A percentile compares a stretch with the other conserved stretches of the same genome.
Conservation (phyloP, 2,888 invertebrate genomes). For the Hypomecis punctinalis region DNA sequence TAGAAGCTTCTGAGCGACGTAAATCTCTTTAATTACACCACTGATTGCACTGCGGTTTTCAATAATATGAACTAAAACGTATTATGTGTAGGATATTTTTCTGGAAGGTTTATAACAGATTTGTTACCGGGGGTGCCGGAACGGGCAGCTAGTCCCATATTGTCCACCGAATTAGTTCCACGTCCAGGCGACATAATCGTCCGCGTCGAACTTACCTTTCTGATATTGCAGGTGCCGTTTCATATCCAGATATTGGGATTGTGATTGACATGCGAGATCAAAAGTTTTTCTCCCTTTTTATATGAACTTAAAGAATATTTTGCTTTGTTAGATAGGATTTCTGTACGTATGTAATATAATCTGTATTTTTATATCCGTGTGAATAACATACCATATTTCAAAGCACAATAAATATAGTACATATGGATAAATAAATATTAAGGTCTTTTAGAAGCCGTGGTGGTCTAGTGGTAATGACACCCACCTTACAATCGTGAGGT, state of each 20-base stretch:
- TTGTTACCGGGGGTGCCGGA: no score
- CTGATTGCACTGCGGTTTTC: no score
- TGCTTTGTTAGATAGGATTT: neutral
- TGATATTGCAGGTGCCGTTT: conserved; percentile 38
- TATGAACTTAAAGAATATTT: conserved; percentile 17
- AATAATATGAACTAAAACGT: no score
- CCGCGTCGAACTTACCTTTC: conserved; percentile 30
- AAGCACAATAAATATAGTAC: neutral
- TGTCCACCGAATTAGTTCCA: neutral
- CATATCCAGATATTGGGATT: conserved; percentile 41
- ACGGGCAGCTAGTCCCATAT: no score
- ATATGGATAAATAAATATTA: no score
- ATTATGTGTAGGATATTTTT: no score
- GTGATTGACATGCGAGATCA: conserved; percentile 43
- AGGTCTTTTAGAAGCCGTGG: no score
- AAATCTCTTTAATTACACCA: no score
- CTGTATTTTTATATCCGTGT: neutral
- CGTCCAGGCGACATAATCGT: neutral
- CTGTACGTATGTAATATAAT: neutral
- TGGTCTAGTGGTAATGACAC: no score
- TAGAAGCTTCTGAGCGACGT: no score
- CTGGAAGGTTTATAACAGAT: no score
- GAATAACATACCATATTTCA: neutral
- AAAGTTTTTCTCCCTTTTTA: conserved; percentile 38
- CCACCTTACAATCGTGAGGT: no score